Conservation (phyloP, 2,113 vertebrate species). For the Gnathochromis pfefferi region DNA sequence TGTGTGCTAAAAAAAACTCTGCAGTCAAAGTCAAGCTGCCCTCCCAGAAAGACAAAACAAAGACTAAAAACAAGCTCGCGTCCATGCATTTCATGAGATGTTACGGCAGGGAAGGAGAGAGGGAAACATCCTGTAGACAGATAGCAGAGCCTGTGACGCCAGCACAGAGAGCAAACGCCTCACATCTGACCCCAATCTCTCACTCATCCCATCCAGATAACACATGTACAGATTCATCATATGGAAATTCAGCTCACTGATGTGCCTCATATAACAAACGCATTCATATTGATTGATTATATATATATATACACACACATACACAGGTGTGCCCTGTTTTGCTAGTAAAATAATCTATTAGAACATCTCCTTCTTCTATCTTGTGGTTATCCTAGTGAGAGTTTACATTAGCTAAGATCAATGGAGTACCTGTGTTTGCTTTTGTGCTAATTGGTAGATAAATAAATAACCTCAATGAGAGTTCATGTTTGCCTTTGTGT, state of each 20-base stretch:
- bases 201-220: not conserved
- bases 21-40: conserved; percentile 35
- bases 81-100: not conserved
- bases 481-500: not conserved
- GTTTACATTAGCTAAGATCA: not conserved
- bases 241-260: not conserved
- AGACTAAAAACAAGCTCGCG: conserved; percentile 24
- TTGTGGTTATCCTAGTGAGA: not conserved
- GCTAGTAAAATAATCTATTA: not conserved
- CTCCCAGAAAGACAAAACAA: conserved; percentile 48
- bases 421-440: not conserved
- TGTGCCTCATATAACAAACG: not conserved
- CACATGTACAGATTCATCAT: not conserved
- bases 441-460: not conserved
- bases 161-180: conserved; percentile 17
- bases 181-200: conserved; percentile 52
- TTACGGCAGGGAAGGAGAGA: not conserved
- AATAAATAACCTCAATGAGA: not conserved
- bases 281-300: not conserved
- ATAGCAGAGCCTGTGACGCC: conserved; percentile 31
- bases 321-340: not conserved
- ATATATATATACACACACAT: not conserved
- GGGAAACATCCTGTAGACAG: conserved; percentile 33
- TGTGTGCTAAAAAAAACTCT: not conserved
- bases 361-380: not conserved